A percentile compares a stretch with the other conserved stretches of the same genome.
Evolutionary conservation across 2,113 vertebrate species (phyloP).

Genomic region (Tapirus terrestris): DNA sequence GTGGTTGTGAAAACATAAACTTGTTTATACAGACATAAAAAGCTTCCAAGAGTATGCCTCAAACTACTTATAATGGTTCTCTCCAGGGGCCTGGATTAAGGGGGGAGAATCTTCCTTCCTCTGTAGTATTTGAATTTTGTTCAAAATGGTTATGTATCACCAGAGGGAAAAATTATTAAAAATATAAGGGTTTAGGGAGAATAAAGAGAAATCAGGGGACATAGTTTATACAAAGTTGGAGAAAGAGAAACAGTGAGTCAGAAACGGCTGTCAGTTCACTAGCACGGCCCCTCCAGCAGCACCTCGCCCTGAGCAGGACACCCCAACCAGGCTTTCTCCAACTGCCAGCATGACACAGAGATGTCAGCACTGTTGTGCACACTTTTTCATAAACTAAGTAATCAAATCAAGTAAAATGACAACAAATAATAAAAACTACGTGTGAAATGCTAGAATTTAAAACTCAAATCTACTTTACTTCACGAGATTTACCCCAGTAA

Average conservation of each 20-base stretch:
- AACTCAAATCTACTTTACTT: fast-evolving
- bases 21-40: fast-evolving
- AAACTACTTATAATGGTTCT: fast-evolving
- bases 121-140: background rate
- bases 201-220: background rate
- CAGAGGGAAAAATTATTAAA: background rate
- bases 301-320: background rate
- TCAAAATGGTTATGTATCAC: background rate
- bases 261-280: background rate
- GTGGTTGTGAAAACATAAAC: fast-evolving
- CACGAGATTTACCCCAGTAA: background rate
- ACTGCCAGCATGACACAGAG: too few species aligned
- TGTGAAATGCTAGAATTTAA: background rate
- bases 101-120: background rate
- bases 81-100: fast-evolving
- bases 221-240: fast-evolving
- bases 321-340: too few species aligned
- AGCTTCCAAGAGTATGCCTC: fast-evolving
- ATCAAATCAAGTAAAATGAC: background rate
- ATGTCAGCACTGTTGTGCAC: fast-evolving
- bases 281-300: background rate
- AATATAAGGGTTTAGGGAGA: background rate
- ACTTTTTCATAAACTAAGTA: background rate
- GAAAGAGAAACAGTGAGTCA: too few species aligned
- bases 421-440: fast-evolving